Conservation (phyloP, 1,140 invertebrate species). For the Sarcophaga peregrina region DNA sequence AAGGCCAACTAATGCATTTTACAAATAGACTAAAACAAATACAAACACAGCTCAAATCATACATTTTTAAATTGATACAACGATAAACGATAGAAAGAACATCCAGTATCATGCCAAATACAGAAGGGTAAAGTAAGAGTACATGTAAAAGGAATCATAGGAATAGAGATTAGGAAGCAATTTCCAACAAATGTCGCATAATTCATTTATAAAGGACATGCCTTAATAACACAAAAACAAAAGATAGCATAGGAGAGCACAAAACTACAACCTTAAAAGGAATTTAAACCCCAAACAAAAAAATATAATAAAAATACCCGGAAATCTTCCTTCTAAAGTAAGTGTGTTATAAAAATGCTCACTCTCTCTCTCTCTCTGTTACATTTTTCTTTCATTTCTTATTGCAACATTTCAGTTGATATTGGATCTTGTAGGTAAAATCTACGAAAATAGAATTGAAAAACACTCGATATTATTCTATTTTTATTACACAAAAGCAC, state of each 20-base stretch:
- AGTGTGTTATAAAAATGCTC: conserved; percentile 3
- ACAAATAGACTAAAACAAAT: not conserved
- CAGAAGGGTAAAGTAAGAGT: not conserved
- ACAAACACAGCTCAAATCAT: not conserved
- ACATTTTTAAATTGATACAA: not conserved
- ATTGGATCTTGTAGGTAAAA: not conserved
- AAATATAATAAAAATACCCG: not conserved
- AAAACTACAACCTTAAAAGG: not conserved
- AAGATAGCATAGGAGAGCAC: not conserved
- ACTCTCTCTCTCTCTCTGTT: not conserved
- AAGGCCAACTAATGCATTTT: conserved; percentile 29
- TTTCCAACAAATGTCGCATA: conserved; percentile 65
- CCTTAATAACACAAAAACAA: conserved; percentile 10
- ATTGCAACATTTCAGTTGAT: too few species aligned
- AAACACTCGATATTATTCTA: too few species aligned
- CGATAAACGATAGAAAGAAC: not conserved
- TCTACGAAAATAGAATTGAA: not conserved
- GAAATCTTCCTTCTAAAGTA: not conserved
- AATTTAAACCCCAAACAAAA: not conserved
- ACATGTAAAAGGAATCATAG: too few species aligned
- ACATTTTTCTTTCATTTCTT: too few species aligned
- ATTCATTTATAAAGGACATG: conserved; percentile 58
- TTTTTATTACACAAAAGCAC: too few species aligned
- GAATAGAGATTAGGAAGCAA: conserved; percentile 52
- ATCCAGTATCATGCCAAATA: not conserved